phyloP scores from a whole-genome alignment of 2,888 invertebrate species.

The Stramonita haemastoma region DNA sequence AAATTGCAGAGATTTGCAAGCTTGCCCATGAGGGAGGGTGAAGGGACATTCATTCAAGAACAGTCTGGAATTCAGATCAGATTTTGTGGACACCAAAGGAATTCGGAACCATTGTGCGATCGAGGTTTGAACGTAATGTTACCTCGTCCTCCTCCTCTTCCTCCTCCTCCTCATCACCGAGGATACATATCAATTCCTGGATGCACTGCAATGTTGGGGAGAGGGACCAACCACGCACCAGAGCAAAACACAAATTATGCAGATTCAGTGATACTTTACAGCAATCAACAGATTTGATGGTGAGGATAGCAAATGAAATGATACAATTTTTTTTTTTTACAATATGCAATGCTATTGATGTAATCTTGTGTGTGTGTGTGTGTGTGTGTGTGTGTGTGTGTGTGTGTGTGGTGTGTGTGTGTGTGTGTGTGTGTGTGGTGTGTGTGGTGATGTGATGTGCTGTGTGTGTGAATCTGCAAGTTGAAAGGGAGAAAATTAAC shows the following conservation, averaged over 20 bases:
- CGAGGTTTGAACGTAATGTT: conserved; percentile 29
- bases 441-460: too few relatives aligned
- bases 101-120: conserved; percentile 4
- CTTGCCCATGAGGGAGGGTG: not conserved
- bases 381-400: too few relatives aligned
- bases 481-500: too few relatives aligned
- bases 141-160: conserved; percentile 46
- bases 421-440: too few relatives aligned
- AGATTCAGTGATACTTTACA: not conserved
- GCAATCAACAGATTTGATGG: not conserved
- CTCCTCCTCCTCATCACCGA: conserved; percentile 47
- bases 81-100: conserved; percentile 32
- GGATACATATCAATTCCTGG: conserved; percentile 44
- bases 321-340: too few relatives aligned
- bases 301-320: too few relatives aligned
- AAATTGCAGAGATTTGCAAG: conserved; percentile 2
- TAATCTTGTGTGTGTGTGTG: too few relatives aligned
- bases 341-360: too few relatives aligned
- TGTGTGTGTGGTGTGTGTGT: too few relatives aligned
- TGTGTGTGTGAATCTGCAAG: too few relatives aligned
- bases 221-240: not conserved
- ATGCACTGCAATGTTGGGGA: not conserved
- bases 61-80: not conserved
- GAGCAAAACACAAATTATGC: not conserved
- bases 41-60: not conserved